These are phyloP conservation scores for Urechis unicinctus DNA, from an alignment of 2,888 invertebrate species.

Conservation along the genomic window DNA sequence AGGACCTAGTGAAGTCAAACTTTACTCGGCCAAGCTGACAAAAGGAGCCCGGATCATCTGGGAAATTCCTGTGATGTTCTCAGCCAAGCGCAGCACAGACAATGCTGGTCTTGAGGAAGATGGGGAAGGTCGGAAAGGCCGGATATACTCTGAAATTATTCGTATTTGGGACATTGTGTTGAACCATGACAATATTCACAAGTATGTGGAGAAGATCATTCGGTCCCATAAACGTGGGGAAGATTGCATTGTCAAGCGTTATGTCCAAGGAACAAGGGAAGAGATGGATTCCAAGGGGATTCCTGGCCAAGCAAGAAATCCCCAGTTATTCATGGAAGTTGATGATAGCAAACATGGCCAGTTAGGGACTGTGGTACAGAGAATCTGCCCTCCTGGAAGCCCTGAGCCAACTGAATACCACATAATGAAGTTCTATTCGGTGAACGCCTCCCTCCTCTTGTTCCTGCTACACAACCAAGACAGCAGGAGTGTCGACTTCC, in stretches of 20 bases:
- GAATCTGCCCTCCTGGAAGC: too few relatives aligned
- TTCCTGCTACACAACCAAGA: slow-evolving; percentile 28
- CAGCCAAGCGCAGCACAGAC: slow-evolving; percentile 27
- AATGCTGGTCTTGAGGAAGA: slow-evolving; percentile 23
- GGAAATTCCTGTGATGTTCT: slow-evolving; percentile 38
- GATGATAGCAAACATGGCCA: too few relatives aligned
- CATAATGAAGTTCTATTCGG: slow-evolving; percentile 41
- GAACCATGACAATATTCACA: slow-evolving; percentile 29
- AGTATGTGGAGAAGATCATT: too few relatives aligned
- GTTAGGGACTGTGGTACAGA: too few relatives aligned
- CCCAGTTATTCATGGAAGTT: too few relatives aligned
- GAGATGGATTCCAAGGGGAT: too few relatives aligned
- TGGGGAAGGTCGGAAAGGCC: slow-evolving; percentile 26
- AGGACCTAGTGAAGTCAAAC: slow-evolving; percentile 23
- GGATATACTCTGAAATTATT: slow-evolving; percentile 35
- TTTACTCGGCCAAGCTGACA: slow-evolving; percentile 28
- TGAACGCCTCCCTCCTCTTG: slow-evolving; percentile 30
- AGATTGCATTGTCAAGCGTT: too few relatives aligned
- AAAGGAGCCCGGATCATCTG: slow-evolving; percentile 28
- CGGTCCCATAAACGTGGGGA: too few relatives aligned
- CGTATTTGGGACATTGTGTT: slow-evolving; percentile 27
- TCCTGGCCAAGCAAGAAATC: too few relatives aligned
- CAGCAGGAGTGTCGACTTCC: slow-evolving; percentile 36
- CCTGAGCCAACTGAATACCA: slow-evolving; percentile 34
- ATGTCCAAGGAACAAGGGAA: too few relatives aligned